These are phyloP conservation scores for Typhlichthys subterraneus DNA, from an alignment of 2,797 vertebrate genomes.

Conservation along the genomic window DNA sequence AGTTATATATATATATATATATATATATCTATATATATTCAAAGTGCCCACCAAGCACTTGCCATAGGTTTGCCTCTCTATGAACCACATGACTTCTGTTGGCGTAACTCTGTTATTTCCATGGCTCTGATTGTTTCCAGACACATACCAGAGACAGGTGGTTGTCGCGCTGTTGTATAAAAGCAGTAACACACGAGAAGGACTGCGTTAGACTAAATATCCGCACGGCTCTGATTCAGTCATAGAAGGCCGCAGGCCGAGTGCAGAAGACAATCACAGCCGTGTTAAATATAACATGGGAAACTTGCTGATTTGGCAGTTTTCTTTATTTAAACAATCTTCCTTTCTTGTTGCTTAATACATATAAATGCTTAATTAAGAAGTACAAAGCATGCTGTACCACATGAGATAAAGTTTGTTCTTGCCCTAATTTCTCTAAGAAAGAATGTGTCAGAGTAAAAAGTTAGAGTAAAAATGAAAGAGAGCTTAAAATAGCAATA, in stretches of 20 bases:
- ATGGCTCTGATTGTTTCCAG: neutral
- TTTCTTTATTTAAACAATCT: conserved; percentile 66
- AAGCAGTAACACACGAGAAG: too few species aligned
- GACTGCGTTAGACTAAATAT: too few species aligned
- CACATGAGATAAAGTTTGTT: conserved; percentile 22
- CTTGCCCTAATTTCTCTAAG: conserved; percentile 28
- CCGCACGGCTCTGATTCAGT: too few species aligned
- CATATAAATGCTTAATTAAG: conserved; percentile 59
- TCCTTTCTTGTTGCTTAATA: conserved; percentile 58
- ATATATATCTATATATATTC: too few species aligned
- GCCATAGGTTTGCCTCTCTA: too few species aligned
- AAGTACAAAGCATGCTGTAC: conserved; percentile 52
- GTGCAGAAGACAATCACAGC: too few species aligned
- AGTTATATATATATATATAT: too few species aligned
- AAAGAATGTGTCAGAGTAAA: neutral
- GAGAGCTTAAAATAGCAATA: neutral
- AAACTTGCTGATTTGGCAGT: conserved; percentile 55
- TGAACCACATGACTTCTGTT: too few species aligned
- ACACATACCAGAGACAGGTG: conserved; percentile 28
- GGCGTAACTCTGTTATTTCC: too few species aligned
- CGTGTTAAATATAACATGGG: too few species aligned
- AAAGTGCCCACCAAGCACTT: too few species aligned
- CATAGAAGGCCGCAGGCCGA: too few species aligned
- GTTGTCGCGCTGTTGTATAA: conserved; percentile 43
- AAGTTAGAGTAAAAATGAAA: neutral